Conservation (phyloP, 2,113 vertebrate species). For the Eurypyga helias region DNA sequence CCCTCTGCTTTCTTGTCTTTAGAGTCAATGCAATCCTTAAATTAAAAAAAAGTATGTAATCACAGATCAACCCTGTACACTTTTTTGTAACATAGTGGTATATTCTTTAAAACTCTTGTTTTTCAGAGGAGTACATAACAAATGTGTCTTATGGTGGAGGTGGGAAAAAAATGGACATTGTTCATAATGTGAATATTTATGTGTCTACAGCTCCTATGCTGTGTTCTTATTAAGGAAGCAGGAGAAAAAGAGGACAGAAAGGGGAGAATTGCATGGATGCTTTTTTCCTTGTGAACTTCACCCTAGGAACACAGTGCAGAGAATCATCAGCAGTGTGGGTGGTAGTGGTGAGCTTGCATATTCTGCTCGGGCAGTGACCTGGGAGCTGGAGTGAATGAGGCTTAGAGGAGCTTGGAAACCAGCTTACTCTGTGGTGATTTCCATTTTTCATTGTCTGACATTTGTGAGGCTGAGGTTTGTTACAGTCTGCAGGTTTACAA, state of each 20-base stretch:
- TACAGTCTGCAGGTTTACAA: constrained; percentile 28
- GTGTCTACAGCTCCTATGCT: not conserved
- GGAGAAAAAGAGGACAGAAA: not conserved
- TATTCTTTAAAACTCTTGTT: not conserved
- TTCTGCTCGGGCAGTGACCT: not conserved
- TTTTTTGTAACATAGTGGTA: not conserved
- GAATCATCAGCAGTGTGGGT: not conserved
- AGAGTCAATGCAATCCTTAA: not conserved
- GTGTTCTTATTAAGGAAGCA: not conserved
- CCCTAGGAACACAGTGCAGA: not conserved
- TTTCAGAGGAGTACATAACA: not conserved
- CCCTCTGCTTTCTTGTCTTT: not conserved
- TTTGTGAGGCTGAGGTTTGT: constrained; percentile 54
- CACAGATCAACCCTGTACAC: not conserved
- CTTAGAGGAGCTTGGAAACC: constrained; percentile 37
- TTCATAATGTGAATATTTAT: not conserved
- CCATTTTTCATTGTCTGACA: constrained; percentile 47
- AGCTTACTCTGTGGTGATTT: constrained; percentile 32
- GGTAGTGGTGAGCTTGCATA: not conserved
- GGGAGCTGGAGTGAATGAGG: constrained; percentile 27
- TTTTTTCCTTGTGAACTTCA: not conserved
- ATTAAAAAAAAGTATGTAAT: not conserved
- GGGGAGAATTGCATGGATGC: rapidly evolving
- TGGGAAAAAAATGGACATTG: not conserved
- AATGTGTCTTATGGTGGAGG: not conserved